A percentile compares a stretch with the other conserved stretches of the same genome.
Conservation (phyloP, 2,797 vertebrate genomes). For the Hephaestus fuliginosus region DNA sequence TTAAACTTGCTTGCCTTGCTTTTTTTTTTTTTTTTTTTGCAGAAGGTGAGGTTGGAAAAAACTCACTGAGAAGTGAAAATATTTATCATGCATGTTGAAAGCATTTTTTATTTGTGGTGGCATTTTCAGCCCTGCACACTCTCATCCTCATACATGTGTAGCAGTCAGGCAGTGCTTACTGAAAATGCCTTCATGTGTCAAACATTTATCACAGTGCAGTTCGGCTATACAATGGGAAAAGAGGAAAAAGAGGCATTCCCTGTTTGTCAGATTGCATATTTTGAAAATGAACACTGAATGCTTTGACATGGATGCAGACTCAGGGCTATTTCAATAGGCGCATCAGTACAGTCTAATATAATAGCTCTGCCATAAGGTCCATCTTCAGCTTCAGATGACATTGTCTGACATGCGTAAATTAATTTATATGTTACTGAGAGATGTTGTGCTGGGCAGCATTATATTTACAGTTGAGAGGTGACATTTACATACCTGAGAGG, state of each 20-base stretch:
- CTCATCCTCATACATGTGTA: not conserved
- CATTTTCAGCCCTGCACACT: not conserved
- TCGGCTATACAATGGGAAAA: not conserved
- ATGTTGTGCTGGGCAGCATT: too few relatives aligned
- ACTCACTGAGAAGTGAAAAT: not conserved
- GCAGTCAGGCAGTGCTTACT: not conserved
- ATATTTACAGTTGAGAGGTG: not conserved
- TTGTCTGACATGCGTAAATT: not conserved
- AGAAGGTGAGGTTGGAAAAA: slow-evolving; percentile 1
- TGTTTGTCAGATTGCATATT: not conserved
- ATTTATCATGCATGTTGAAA: slow-evolving; percentile 3
- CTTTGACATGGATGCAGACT: not conserved
- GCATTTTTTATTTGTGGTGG: not conserved
- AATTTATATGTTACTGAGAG: too few relatives aligned
- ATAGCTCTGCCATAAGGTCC: too few relatives aligned
- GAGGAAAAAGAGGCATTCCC: not conserved
- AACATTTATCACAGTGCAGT: not conserved
- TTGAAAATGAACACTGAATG: not conserved
- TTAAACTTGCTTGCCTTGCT: not conserved
- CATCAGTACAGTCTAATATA: too few relatives aligned
- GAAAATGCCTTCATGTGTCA: slow-evolving; percentile 3
- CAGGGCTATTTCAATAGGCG: too few relatives aligned
- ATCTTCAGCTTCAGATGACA: too few relatives aligned
- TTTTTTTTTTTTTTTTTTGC: not conserved
- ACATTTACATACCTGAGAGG: not conserved